Evolutionary conservation across 2,888 invertebrate genomes (phyloP).

Genomic region (Plebejus argus): DNA sequence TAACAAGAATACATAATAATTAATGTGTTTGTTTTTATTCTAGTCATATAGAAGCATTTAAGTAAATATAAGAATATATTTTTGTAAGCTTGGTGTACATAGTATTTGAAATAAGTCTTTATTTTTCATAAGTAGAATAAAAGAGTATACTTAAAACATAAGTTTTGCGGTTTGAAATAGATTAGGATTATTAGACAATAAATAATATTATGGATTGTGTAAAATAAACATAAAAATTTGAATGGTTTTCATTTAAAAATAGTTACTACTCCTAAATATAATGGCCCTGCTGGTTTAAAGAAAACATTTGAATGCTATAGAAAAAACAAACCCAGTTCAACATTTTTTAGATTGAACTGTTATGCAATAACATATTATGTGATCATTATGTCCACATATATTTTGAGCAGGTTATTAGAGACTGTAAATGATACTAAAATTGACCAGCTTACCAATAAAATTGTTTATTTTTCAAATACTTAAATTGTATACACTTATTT

Average conservation of each 20-base stretch:
- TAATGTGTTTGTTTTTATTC: neutral
- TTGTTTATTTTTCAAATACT: neutral
- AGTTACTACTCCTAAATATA: neutral
- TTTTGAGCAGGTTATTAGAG: too few relatives aligned
- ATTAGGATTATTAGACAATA: conserved; percentile 22
- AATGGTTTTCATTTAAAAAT: conserved; percentile 17
- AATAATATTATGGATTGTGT: conserved; percentile 3
- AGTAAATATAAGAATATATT: neutral
- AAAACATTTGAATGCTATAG: too few relatives aligned
- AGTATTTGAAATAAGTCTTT: neutral
- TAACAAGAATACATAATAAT: neutral
- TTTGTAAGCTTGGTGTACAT: conserved; percentile 16
- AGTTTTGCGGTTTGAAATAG: conserved; percentile 19
- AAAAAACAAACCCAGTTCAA: too few relatives aligned
- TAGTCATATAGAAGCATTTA: neutral
- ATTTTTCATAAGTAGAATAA: neutral
- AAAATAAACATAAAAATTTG: conserved; percentile 28
- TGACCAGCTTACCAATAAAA: neutral
- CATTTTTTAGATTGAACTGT: too few relatives aligned
- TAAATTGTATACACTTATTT: neutral
- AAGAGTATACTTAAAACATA: neutral
- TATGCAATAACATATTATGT: too few relatives aligned
- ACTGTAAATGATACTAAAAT: neutral
- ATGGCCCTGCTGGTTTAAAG: too few relatives aligned
- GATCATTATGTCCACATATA: too few relatives aligned